A percentile compares a stretch with the other conserved stretches of the same genome.
Conservation (phyloP, 2,888 invertebrate genomes). For the Ecliptopera silaceata region DNA sequence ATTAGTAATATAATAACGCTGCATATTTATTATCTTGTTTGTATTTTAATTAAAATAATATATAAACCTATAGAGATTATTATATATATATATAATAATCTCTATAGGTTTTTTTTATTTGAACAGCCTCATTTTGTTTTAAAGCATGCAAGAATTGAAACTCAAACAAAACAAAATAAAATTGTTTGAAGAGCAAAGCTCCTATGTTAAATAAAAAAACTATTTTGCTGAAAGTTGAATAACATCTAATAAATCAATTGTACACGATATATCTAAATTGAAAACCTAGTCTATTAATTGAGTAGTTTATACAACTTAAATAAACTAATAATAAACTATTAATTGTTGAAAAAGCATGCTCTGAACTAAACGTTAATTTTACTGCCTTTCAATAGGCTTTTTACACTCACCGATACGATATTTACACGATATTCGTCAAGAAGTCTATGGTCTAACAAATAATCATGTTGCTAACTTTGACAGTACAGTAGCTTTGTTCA, state of each 20-base stretch:
- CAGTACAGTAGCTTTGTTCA: too few species aligned
- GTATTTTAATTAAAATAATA: too few species aligned
- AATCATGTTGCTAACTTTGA: too few species aligned
- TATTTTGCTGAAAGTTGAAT: not conserved
- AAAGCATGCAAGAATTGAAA: not conserved
- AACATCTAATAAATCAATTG: not conserved
- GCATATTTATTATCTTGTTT: too few species aligned
- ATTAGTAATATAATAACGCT: too few species aligned
- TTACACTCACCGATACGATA: not conserved
- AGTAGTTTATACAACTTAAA: not conserved
- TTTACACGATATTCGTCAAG: not conserved
- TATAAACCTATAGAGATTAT: too few species aligned
- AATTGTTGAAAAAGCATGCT: slow-evolving; percentile 3
- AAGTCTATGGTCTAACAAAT: too few species aligned
- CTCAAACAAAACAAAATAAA: not conserved
- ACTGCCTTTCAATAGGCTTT: slow-evolving; percentile 8
- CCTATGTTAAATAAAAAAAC: not conserved
- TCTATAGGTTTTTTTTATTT: too few species aligned
- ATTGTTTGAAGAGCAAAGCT: slow-evolving; percentile 14
- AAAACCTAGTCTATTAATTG: not conserved
- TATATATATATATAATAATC: too few species aligned
- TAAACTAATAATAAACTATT: not conserved
- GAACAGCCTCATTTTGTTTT: too few species aligned
- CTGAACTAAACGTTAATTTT: slow-evolving; percentile 6
- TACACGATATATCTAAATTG: not conserved